Evolutionary conservation across 2,888 invertebrate species (phyloP), one percentile per base, ranked within the genome.

Genomic region (Chloromyia formosa): DNA sequence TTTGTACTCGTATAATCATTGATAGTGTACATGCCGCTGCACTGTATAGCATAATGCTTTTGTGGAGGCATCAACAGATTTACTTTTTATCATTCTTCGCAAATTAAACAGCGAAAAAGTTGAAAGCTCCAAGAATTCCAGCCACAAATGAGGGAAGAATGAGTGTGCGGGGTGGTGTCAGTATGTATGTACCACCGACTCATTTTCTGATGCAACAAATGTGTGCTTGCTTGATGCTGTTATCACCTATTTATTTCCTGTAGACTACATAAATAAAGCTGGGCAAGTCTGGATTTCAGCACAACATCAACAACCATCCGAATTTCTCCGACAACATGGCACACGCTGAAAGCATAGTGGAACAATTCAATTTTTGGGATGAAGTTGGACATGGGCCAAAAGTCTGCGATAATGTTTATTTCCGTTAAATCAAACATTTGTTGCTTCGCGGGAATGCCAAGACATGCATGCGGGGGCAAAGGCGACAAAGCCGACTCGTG

Each of bases 381-480:
- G 14, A 40, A 20, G 12, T 66, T 66, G 66, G 66, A 66, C 66
- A 49, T 12, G 1, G 23, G 66, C 66, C 66, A 66, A 66, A 16
- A 49, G 12, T 20, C 1, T 27, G 45, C 49, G 22, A 66, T 18
- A 42, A 22, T 42, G 42, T 45, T 66, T 22, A 22, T 66, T 64
- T 54, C 27, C 56, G 12, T 40, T 40, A 18, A 56, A 10, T 12
- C 18, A 71, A 71, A 71, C 71, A 71, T 71, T 71, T 71, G 71
- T 71, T 71, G 71, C 56, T 71, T 71, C 56, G 20, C 12, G 14
- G 10, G 12, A 49, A 49, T 12, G 16, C 2, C 12, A 49, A 1
- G 10, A 49, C 3, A 10, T 49, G 12, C 16, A 49, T 35, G 2
- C 49, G 27, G n/a, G 42, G 45, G 14, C 1, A 2, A 42, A 18